Evolutionary conservation across 2,797 vertebrate genomes (phyloP), one percentile per base, ranked within the genome.

Genomic region (Otus scops): DNA sequence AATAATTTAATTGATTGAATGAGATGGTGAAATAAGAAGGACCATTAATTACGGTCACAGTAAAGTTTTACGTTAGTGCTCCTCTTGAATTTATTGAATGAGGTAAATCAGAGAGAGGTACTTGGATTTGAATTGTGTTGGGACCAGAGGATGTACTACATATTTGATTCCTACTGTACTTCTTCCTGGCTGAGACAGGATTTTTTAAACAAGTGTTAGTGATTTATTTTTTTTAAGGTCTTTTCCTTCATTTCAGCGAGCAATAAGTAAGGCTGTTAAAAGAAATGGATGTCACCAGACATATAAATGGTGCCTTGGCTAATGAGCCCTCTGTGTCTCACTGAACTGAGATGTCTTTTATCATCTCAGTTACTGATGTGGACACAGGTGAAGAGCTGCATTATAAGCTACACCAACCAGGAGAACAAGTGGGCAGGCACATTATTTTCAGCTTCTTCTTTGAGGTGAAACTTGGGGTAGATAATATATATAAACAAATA

Each of bases 1-100:
- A 92, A 88, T 80, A 81, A 89, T 81, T 85, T 57, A 70, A 93
- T 43, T 85, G 53, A 96, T 88, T 88, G 88, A 88, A 95, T 89
- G 82, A 95, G 56, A 88, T 47, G 26, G 24, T 73, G 54, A 89
- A 93, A 89, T 83, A 93, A 81, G 85, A 95, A 83, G 91, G 63
- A n/a, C 11, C 11, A 67, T 93, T 95, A 93, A 94, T 89, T 81
- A 81, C 0, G 4, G 76, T 56, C 36, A 94, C 50, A 90, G 67
- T 93, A 93, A 95, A 85, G 39, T 95, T 92, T 91, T 94, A 85
- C 0, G 0, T 88, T 86, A 84, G 22, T 63, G 65, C 20, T 88
- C 61, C 21, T 84, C 43, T 63, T 86, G 64, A 92, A 89, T 94
- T 82, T 91, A 75, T 85, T 77, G 64, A 94, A 89, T 5, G 6